phyloP scores from a whole-genome alignment of 1,140 invertebrate genomes.

The Subanguina moxae region DNA sequence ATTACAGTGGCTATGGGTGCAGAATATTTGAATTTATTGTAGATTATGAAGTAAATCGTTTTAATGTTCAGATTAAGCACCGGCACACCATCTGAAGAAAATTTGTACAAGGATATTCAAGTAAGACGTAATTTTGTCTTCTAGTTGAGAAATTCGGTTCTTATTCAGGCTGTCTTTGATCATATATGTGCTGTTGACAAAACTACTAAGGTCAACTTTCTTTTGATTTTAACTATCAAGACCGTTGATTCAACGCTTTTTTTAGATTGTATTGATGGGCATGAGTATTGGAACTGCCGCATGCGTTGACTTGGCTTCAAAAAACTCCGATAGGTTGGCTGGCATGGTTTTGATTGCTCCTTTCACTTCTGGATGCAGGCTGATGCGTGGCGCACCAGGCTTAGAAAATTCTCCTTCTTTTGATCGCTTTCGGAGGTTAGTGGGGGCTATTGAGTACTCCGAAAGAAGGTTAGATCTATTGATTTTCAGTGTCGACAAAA shows the following conservation, averaged over 20 bases:
- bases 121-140: not conserved
- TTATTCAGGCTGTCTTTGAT: not conserved
- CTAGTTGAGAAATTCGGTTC: no score
- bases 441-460: no score
- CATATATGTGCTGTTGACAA: no score
- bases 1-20: not conserved
- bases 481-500: no score
- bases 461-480: no score
- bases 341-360: conserved; percentile 30
- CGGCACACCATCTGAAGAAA: not conserved
- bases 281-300: conserved; percentile 24
- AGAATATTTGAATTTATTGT: no score
- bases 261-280: conserved; percentile 19
- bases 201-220: no score
- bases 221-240: no score
- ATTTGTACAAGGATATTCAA: not conserved
- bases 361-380: conserved; percentile 22
- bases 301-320: conserved; percentile 18
- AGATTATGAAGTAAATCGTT: no score
- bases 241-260: no score
- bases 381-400: conserved; percentile 10
- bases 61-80: not conserved
- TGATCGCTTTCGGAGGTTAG: no score
- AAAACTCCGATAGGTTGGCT: conserved; percentile 4
- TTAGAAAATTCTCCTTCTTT: no score